phyloP scores from a whole-genome alignment of 2,888 invertebrate genomes.

The Tetragonula carbonaria region DNA sequence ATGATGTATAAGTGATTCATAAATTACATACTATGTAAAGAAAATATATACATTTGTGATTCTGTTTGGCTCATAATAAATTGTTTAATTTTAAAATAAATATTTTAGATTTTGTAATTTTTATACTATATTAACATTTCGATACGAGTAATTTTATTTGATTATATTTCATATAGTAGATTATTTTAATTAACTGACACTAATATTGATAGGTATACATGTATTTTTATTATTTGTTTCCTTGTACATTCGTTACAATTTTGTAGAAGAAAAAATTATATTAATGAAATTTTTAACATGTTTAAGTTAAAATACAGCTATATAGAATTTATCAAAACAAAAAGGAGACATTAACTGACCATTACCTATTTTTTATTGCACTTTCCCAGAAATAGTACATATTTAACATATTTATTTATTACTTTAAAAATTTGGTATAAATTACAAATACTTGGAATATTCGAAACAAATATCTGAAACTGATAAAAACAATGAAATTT shows the following conservation, averaged over 20 bases:
- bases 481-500: conserved; percentile 29
- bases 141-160: background rate
- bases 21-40: conserved; percentile 56
- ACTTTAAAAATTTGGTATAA: conserved; percentile 54
- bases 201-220: background rate
- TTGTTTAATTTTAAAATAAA: conserved; percentile 72
- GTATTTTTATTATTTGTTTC: background rate
- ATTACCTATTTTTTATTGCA: conserved; percentile 79
- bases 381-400: conserved; percentile 81
- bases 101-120: conserved; percentile 22
- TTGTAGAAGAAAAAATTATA: background rate
- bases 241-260: background rate
- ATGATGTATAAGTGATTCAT: conserved; percentile 58
- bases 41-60: conserved; percentile 70
- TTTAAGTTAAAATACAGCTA: background rate
- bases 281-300: background rate
- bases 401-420: conserved; percentile 67
- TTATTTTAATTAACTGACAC: background rate
- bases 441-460: conserved; percentile 61
- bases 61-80: conserved; percentile 76
- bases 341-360: conserved; percentile 7
- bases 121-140: background rate
- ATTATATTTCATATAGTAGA: background rate
- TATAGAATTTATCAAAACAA: conserved; percentile 14
- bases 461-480: conserved; percentile 35